Evolutionary conservation across 2,113 vertebrate genomes (phyloP).

Genomic region (Seriola quinqueradiata): DNA sequence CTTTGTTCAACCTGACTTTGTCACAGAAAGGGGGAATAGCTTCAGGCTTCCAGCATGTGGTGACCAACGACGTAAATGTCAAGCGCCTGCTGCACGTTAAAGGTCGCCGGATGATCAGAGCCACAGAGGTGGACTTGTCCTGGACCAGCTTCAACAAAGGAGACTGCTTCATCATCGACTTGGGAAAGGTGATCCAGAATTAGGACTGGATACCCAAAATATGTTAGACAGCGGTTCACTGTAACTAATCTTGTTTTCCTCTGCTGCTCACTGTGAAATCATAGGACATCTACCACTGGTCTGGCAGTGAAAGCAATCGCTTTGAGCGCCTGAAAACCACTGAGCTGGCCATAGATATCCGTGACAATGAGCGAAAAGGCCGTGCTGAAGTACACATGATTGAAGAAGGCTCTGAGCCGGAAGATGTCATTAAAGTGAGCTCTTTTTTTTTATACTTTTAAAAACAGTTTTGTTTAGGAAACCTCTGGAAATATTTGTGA

Average conservation of each 20-base stretch:
- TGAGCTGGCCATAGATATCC: slow-evolving; percentile 77
- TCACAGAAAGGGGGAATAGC: slow-evolving; percentile 82
- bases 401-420: slow-evolving; percentile 76
- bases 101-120: slow-evolving; percentile 75
- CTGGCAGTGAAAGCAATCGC: slow-evolving; percentile 75
- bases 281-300: slow-evolving; percentile 83
- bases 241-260: not conserved
- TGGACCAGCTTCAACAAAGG: slow-evolving; percentile 84
- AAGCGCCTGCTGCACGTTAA: slow-evolving; percentile 79
- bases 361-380: slow-evolving; percentile 80
- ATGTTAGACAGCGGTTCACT: not conserved
- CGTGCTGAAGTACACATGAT: slow-evolving; percentile 65
- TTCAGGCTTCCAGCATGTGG: slow-evolving; percentile 82
- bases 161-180: slow-evolving; percentile 85
- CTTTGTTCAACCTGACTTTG: not conserved
- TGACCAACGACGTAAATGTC: slow-evolving; percentile 53
- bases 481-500: not conserved
- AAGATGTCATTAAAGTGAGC: slow-evolving; percentile 72
- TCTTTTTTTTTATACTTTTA: not conserved
- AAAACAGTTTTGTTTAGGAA: not conserved
- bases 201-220: not conserved
- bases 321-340: slow-evolving; percentile 80
- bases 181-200: slow-evolving; percentile 76
- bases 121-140: slow-evolving; percentile 65
- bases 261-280: not conserved